Evolutionary conservation across 64 coral and sea anemone species (phyloP), one percentile per base, ranked within the genome.

Genomic region (Montipora capricornis): DNA sequence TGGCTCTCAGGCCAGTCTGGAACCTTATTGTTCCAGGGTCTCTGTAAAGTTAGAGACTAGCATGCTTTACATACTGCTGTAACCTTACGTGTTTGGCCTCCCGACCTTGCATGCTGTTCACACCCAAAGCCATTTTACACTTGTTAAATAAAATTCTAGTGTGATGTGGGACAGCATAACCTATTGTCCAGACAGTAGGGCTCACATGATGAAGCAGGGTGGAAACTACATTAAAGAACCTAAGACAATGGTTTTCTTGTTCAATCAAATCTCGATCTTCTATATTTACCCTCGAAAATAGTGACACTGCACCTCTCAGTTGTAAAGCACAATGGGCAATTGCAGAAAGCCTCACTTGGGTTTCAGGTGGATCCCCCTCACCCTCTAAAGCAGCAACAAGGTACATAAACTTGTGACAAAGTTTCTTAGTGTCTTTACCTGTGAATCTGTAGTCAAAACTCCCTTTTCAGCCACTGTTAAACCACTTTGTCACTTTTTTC

Each of bases 111-210:
- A 92, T 83, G 7, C 16, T 85, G 29, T 94, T 94, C 22, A 94
- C 19, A 0, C 93, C 87, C 19, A 94, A 70, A 29, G 81, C 91
- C 14, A 94, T 2, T 8, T 64, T 77, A 94, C 20, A 89, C 55
- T 82, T 89, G 5, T 71, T 74, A 78, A 44, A 89, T 17, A 90
- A 49, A 24, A 83, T 3, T 4, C 76, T 4, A 11, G 46, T 66
- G 60, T 83, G 87, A 50, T 75, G 84, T 11, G 93, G 93, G 20
- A 94, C 44, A 16, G 77, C 90, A 92, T 96, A 92, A 10, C 95
- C 84, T 10, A 96, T 92, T 7, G 95, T 95, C 90, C 84, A 95
- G 46, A 92, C 68, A 49, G 90, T 89, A 49, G 94, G 94, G 50
- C 47, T 87, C 10, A 95, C 89, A 79, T 78, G 80, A 4, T 76